These are phyloP conservation scores for Pangasius macronema DNA, from an alignment of 2,797 vertebrate genomes.

Conservation along the genomic window DNA sequence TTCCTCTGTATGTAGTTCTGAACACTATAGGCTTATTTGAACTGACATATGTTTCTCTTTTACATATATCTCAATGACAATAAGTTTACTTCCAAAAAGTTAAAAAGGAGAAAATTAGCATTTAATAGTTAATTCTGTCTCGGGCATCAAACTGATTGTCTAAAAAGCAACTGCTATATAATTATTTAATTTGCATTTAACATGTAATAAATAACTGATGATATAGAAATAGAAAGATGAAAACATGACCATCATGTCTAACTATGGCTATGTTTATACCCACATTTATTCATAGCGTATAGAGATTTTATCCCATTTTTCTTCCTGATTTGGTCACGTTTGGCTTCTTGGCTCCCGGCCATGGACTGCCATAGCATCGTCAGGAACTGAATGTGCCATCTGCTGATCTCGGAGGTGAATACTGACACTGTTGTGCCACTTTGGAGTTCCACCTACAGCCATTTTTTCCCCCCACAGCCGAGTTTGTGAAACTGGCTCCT, in stretches of 20 bases:
- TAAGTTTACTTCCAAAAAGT: not conserved
- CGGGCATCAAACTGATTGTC: not conserved
- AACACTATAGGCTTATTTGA: not conserved
- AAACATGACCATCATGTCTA: not conserved
- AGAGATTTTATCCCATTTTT: not conserved
- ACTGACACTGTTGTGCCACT: no score
- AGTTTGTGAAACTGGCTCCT: not conserved
- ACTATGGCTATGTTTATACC: not conserved
- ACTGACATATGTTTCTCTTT: not conserved
- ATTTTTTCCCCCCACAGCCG: not conserved
- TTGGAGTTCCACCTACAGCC: no score
- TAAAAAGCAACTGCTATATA: not conserved
- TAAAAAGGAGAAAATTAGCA: not conserved
- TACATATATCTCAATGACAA: not conserved
- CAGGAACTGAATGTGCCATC: not conserved
- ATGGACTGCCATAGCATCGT: not conserved
- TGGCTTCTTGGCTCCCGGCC: not conserved
- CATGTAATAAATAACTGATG: not conserved
- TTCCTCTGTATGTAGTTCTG: not conserved
- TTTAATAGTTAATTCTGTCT: not conserved
- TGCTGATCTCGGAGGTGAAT: not conserved
- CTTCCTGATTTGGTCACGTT: not conserved
- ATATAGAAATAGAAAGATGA: not conserved
- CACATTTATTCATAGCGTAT: not conserved
- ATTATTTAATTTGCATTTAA: not conserved